Base-by-base conservation (phyloP, 1,140 invertebrate genomes). In the Camponotus vicinus region DNA sequence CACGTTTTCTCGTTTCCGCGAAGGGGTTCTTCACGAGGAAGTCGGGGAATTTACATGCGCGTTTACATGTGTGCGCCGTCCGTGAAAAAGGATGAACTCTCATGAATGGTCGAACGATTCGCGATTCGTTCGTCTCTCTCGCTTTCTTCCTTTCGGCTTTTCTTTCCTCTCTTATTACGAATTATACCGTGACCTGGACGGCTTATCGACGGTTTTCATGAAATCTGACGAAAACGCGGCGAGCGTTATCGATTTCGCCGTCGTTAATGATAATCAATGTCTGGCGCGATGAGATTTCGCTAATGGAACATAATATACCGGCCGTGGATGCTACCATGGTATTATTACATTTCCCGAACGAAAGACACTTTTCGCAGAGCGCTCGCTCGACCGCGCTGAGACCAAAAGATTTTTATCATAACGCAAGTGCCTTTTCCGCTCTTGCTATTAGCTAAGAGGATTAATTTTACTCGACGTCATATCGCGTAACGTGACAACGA, bases 201-300 rank as follows among this genome's bases (percentile, higher is more conserved):
- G 88, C 85, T 89, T 87, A 89, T 89, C 89, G 78, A 73, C 67
- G 49, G 71, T 69, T 75, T 78, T 37, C 77, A 7, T 69, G 89
- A 87, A 79, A 87, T 61, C 57, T 84, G 88, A 89, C 85, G 85
- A 84, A 61, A 59, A 40, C 73, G 78, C 49, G 76, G 52, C 66
- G 55, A 71, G 40, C 78, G 55, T 45, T 90, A 89, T 89, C 88
- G 89, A 90, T 90, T 87, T 90, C 85, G 75, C 67, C 76, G 75
- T 66, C 75, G 80, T 90, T 90, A 89, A 90, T 80, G 89, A 90
- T 90, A 90, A 90, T 90, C 86, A 89, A 89, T 86, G 88, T 85
- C 85, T 78, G 79, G 69, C 75, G n/a, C 79, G 88, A 85, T 84
- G 88, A 90, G 85, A 90, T 89, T 89, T 90, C 79, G 89, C 86